Evolutionary conservation across 2,113 vertebrate genomes (phyloP).

Genomic region (Cricetomys ansorgei): DNA sequence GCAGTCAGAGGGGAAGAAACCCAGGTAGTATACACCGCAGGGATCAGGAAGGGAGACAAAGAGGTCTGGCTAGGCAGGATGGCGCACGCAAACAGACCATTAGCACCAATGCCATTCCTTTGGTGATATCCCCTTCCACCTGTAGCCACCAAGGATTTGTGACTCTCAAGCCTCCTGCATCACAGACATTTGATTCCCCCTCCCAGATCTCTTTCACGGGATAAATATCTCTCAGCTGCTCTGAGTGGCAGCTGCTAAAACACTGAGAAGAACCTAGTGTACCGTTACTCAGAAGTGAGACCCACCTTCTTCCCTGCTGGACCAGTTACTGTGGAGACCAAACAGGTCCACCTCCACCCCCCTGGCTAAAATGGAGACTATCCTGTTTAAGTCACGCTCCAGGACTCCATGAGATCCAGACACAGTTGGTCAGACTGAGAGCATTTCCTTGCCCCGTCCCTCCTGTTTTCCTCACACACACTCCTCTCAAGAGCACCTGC

Average conservation of each 20-base stretch:
- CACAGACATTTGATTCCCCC: too few species aligned
- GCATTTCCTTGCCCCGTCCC: background rate
- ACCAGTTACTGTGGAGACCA: too few species aligned
- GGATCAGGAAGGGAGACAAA: background rate
- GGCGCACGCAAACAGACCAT: background rate
- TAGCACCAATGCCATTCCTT: background rate
- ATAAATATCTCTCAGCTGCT: background rate
- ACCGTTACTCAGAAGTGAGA: background rate
- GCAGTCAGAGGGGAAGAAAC: background rate
- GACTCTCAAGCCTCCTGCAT: background rate
- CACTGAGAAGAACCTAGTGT: background rate
- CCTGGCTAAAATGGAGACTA: background rate
- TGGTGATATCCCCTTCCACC: background rate
- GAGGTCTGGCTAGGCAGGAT: too few species aligned
- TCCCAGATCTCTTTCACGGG: background rate
- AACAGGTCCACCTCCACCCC: background rate
- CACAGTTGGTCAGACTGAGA: background rate
- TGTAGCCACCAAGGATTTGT: background rate
- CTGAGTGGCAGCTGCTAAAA: background rate
- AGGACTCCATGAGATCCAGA: background rate
- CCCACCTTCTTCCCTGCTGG: too few species aligned
- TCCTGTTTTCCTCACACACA: background rate
- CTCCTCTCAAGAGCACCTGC: background rate
- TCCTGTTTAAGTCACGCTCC: background rate
- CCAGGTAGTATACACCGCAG: background rate